phyloP scores from a whole-genome alignment of 2,113 vertebrate genomes.

The Petaurus breviceps region DNA sequence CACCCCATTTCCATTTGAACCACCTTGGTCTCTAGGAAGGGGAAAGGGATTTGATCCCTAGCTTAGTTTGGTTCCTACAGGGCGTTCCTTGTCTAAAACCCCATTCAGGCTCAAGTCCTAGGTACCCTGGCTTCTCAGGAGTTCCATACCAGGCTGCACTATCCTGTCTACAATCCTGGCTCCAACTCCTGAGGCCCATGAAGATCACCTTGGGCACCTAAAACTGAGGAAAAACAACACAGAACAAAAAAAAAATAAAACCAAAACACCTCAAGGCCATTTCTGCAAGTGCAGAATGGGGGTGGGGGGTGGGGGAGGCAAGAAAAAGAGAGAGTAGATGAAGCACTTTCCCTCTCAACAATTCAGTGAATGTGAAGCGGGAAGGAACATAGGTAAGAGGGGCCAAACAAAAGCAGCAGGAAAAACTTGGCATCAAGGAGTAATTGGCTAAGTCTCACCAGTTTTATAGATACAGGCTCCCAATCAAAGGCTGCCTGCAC shows the following conservation, averaged over 20 bases:
- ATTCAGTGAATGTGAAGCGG: neutral
- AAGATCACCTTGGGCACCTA: neutral
- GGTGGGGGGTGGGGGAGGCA: no score
- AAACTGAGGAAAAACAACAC: neutral
- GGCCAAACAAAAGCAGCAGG: neutral
- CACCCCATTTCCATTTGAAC: neutral
- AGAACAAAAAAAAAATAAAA: neutral
- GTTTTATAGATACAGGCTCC: neutral
- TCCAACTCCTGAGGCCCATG: neutral
- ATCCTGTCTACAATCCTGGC: neutral
- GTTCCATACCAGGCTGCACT: neutral
- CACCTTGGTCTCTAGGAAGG: neutral
- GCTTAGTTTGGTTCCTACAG: neutral
- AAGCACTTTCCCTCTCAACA: neutral
- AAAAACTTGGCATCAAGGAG: neutral
- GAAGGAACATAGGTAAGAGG: neutral
- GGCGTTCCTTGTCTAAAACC: neutral
- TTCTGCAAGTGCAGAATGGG: neutral
- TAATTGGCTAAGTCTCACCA: neutral
- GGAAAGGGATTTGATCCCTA: neutral
- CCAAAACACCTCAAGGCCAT: neutral
- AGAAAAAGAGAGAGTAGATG: neutral
- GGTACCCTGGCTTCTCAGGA: neutral
- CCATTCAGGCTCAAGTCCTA: neutral
- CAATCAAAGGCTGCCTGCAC: neutral